Percentiles rank a stretch among this genome's conserved stretches.
Evolutionary conservation across 2,888 invertebrate species (phyloP).

Genomic region (Chymomyza amoena): DNA sequence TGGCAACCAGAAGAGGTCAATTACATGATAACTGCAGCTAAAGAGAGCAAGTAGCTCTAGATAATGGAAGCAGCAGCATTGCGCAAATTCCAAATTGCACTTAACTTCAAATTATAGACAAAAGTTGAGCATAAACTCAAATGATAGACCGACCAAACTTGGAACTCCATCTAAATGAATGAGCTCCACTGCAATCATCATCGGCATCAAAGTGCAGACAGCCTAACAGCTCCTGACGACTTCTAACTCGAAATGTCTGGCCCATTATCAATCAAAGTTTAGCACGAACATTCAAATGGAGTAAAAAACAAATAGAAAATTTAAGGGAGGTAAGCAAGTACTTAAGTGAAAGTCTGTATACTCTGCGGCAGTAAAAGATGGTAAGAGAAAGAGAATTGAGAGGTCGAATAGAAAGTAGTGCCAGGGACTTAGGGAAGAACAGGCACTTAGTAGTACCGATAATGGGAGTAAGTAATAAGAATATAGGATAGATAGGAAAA

Average conservation of each 20-base stretch:
- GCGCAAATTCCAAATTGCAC: not conserved
- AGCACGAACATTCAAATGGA: constrained; percentile 15
- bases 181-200: not conserved
- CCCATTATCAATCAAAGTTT: constrained; percentile 48
- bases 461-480: no score
- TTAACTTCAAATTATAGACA: not conserved
- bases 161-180: not conserved
- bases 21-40: constrained; percentile 52
- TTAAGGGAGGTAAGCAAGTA: not conserved
- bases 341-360: not conserved
- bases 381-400: not conserved
- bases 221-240: constrained; percentile 28
- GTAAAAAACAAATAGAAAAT: constrained; percentile 33
- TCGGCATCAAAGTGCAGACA: not conserved
- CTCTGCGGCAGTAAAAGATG: not conserved
- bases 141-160: not conserved
- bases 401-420: no score
- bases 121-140: not conserved
- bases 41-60: constrained; percentile 41
- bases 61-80: not conserved
- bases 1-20: constrained; percentile 38
- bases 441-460: no score
- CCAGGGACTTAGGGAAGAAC: no score
- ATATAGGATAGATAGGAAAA: no score
- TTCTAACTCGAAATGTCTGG: constrained; percentile 23